Base-by-base conservation (phyloP, 1,140 invertebrate species). In the Myzus persicae region DNA sequence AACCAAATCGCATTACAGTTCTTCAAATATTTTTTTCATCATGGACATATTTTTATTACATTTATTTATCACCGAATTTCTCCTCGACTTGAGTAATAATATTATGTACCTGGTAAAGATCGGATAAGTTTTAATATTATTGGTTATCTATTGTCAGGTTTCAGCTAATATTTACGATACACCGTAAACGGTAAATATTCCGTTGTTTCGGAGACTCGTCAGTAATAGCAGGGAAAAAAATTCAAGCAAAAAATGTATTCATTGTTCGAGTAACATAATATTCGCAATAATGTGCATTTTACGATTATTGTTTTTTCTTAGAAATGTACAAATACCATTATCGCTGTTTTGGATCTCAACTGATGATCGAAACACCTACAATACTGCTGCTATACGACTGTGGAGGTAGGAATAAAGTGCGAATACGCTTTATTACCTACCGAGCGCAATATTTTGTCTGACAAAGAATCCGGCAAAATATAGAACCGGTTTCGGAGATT, bases 301-400 rank as follows among this genome's bases (percentile, higher is more conserved):
- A 85, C 26, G 84, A 44, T 85, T 85, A 85, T 85, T 44, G 84
- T 31, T 85, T 85, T 44, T 44, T 44, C 42, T 31, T 42, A 26
- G 42, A 85, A 85, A 85, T 24, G 3, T 44, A 42, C 40, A 14
- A 85, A 85, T 31, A 26, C 26, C 9, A 44, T 31, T 31, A 44
- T 85, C 84, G 11, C 26, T 4, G 31, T 26, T 85, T 85, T 31
- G 24, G 38, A 84, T 40, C 36, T 84, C 82, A 1, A n/a, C n/a
- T n/a, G 59, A 67, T n/a, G 31, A 67, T 67, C 59, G 59, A 76
- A 76, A 76, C 59, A 76, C 59, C 59, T 76, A 76, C 59, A 76
- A 76, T n/a, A n/a, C 31, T n/a, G 59, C n/a, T 76, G 48, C 48
- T 51, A n/a, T n/a, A 76, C 59, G 59, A 76, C 14, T 76, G 36